Percentiles rank a stretch among this genome's conserved stretches.
These are phyloP conservation scores for Sisor rabdophorus DNA, from an alignment of 2,113 vertebrate species.

Conservation along the genomic window DNA sequence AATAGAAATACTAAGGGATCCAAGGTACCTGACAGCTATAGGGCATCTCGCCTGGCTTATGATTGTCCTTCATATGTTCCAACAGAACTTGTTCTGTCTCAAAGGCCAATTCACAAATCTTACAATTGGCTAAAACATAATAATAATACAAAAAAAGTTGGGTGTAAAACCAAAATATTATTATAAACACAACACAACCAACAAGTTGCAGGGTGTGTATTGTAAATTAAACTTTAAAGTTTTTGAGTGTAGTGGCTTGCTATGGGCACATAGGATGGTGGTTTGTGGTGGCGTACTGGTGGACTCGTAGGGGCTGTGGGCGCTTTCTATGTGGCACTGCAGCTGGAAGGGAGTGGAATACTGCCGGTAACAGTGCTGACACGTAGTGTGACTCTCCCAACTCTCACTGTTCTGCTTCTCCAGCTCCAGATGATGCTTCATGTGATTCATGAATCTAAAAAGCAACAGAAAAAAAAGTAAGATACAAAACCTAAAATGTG, in stretches of 20 bases:
- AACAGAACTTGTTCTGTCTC: constrained; percentile 94
- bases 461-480: not conserved
- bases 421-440: constrained; percentile 97
- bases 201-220: constrained; percentile 9
- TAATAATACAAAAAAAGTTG: constrained; percentile 17
- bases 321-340: constrained; percentile 97
- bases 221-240: not conserved
- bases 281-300: constrained; percentile 75
- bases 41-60: constrained; percentile 99
- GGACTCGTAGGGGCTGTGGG: constrained; percentile 89
- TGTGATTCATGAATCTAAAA: constrained; percentile 97
- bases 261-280: not conserved
- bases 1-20: not conserved
- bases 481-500: not conserved
- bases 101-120: constrained; percentile 97
- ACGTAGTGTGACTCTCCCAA: constrained; percentile 97
- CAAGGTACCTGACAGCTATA: constrained; percentile 90
- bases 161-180: not conserved
- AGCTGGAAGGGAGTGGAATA: constrained; percentile 96
- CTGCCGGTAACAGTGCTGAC: constrained; percentile 95
- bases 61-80: constrained; percentile 98
- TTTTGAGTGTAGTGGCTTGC: not conserved
- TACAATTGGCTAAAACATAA: constrained; percentile 82
- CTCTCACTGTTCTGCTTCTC: constrained; percentile 98
- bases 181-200: not conserved